phyloP scores from a whole-genome alignment of 2,113 vertebrate genomes.

The Ammospiza caudacuta region DNA sequence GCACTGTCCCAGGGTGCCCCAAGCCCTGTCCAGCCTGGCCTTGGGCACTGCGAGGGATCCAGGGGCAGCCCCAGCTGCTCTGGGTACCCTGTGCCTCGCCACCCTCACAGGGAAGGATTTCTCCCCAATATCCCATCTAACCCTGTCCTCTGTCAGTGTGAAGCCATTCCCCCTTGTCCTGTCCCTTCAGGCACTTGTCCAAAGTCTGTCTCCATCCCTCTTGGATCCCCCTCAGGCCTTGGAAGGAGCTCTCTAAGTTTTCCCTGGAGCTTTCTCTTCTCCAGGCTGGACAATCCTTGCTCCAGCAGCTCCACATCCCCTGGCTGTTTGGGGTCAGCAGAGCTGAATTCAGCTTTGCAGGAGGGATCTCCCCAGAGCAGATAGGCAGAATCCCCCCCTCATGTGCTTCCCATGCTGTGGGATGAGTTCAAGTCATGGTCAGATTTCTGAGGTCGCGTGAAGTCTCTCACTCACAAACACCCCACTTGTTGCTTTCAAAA shows the following conservation, averaged over 20 bases:
- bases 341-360: not conserved
- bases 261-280: not conserved
- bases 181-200: not conserved
- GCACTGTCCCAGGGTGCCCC: fast-evolving
- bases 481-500: not conserved
- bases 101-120: not conserved
- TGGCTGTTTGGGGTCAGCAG: not conserved
- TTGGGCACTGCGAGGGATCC: not conserved
- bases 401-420: not conserved
- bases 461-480: not conserved
- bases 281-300: not conserved
- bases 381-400: not conserved
- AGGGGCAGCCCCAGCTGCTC: not conserved
- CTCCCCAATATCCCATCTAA: not conserved
- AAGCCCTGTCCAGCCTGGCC: fast-evolving
- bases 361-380: not conserved
- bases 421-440: not conserved
- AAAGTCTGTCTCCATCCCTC: not conserved
- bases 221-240: not conserved
- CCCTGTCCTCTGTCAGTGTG: not conserved
- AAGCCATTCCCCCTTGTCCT: not conserved
- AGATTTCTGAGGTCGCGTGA: not conserved
- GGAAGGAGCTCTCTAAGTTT: not conserved
- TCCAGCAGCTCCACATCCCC: not conserved
- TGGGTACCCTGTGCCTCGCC: not conserved